Percentiles rank a stretch among this genome's conserved stretches.
These are phyloP conservation scores for Oenanthe oenanthe DNA, from an alignment of 2,113 vertebrate genomes.

Conservation along the genomic window DNA sequence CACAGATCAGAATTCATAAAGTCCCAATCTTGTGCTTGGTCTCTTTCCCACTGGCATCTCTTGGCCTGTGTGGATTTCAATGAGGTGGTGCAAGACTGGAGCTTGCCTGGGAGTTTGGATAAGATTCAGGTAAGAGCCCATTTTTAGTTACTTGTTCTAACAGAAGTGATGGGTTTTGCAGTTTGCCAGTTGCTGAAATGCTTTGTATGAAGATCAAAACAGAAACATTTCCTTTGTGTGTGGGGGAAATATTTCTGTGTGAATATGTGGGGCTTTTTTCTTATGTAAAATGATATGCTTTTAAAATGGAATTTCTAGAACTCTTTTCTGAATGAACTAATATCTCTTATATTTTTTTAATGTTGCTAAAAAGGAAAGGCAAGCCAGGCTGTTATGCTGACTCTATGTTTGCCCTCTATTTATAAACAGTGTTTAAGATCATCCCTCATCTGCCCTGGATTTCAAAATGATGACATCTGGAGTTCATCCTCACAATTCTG, in stretches of 20 bases:
- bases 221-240: not conserved
- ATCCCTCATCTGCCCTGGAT: not conserved
- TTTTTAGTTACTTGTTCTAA: not conserved
- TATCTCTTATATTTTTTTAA: not conserved
- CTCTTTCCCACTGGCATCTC: not conserved
- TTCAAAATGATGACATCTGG: slow-evolving; percentile 15
- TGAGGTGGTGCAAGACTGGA: not conserved
- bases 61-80: not conserved
- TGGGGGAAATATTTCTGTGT: not conserved
- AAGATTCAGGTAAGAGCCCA: not conserved
- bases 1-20: not conserved
- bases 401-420: not conserved
- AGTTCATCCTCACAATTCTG: not conserved
- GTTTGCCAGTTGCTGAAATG: not conserved
- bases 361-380: not conserved
- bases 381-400: not conserved
- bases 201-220: not conserved
- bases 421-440: not conserved
- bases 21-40: not conserved
- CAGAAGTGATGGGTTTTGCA: not conserved
- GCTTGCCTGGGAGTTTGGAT: not conserved
- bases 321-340: not conserved
- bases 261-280: not conserved
- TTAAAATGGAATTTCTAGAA: not conserved
- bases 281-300: not conserved